A percentile compares a stretch with the other conserved stretches of the same genome.
These are phyloP conservation scores for Neodontobutis hainanensis DNA, from an alignment of 2,113 vertebrate species.

Conservation along the genomic window DNA sequence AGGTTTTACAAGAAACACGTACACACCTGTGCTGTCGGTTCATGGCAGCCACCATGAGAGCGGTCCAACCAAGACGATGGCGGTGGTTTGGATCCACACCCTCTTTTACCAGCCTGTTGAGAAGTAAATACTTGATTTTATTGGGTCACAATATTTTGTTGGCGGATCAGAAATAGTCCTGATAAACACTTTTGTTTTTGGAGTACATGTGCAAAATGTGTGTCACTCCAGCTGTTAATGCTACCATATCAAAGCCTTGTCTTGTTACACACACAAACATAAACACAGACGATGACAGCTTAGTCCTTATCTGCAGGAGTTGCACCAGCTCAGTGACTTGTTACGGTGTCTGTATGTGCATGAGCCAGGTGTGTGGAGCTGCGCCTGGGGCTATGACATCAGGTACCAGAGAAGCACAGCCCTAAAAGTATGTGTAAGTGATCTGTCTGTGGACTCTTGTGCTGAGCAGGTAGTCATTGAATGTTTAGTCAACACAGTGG, in stretches of 20 bases:
- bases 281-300: slow-evolving; percentile 16
- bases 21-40: slow-evolving; percentile 88
- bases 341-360: slow-evolving; percentile 20
- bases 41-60: slow-evolving; percentile 94
- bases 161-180: background rate
- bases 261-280: slow-evolving; percentile 25
- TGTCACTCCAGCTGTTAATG: background rate
- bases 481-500: slow-evolving; percentile 78
- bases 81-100: slow-evolving; percentile 84
- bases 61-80: slow-evolving; percentile 92
- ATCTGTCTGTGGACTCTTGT: slow-evolving; percentile 48
- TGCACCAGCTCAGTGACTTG: slow-evolving; percentile 20
- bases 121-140: slow-evolving; percentile 5
- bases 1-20: background rate
- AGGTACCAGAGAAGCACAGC: slow-evolving; percentile 31
- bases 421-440: slow-evolving; percentile 19
- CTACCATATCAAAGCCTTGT: background rate
- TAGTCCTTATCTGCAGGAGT: slow-evolving; percentile 21
- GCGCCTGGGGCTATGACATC: slow-evolving; percentile 54
- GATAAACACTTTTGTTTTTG: background rate
- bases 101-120: slow-evolving; percentile 82
- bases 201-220: background rate
- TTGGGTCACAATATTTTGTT: background rate
- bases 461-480: slow-evolving; percentile 47
- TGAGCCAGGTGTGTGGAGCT: slow-evolving; percentile 61